Conservation (phyloP, 2,888 invertebrate genomes). For the Teleiodes luculella region DNA sequence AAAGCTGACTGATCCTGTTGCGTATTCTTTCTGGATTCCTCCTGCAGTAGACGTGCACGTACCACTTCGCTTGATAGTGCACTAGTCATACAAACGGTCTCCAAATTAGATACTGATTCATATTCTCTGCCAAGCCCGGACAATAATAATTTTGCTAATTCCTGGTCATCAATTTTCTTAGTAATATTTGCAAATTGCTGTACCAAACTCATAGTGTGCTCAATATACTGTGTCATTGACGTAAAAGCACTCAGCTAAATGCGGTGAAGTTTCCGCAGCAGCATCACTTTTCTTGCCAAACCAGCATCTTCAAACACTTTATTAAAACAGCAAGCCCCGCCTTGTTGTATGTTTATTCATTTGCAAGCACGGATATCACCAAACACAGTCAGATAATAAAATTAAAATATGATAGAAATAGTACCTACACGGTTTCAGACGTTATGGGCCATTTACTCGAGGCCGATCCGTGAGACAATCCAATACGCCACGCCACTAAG, state of each 20-base stretch:
- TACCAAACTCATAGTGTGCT: not conserved
- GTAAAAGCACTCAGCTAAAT: not conserved
- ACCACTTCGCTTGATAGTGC: not conserved
- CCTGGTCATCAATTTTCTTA: constrained; percentile 7
- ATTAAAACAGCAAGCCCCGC: too few species aligned
- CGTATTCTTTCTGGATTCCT: constrained; percentile 1
- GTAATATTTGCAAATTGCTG: constrained; percentile 7
- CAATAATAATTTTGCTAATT: constrained; percentile 3
- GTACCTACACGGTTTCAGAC: too few species aligned
- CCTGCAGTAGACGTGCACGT: not conserved
- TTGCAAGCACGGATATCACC: too few species aligned
- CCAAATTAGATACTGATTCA: constrained; percentile 1
- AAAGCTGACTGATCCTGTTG: not conserved
- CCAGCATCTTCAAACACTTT: constrained; percentile 5
- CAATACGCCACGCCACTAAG: too few species aligned
- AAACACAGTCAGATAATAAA: too few species aligned
- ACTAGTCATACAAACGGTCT: not conserved
- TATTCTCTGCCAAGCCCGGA: not conserved
- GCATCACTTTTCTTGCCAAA: not conserved
- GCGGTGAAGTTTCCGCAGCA: not conserved
- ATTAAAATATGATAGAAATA: too few species aligned
- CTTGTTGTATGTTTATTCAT: too few species aligned
- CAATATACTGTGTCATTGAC: constrained; percentile 1
- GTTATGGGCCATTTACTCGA: too few species aligned
- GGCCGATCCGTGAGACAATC: too few species aligned